Base-by-base conservation (phyloP, 2,888 invertebrate species). In the Brenthis daphne region DNA sequence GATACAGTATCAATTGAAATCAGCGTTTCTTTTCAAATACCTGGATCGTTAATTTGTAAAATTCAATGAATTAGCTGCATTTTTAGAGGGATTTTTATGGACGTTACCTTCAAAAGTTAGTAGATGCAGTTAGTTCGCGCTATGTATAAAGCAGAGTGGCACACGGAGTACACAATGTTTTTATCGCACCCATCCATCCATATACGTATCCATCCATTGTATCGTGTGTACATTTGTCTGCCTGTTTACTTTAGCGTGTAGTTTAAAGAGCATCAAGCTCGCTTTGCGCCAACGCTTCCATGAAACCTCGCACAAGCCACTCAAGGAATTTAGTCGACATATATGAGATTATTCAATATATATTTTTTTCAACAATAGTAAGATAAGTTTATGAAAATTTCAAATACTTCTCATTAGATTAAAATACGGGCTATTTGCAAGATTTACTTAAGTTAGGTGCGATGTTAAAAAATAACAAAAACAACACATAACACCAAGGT, bases 1-100 rank as follows among this genome's bases (percentile, higher is more conserved):
- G 79, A 79, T 82, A 80, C 83, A 76, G 84, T 80, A 80, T 85
- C 86, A 83, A 85, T 86, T 85, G 84, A 83, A 86, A 85, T 83
- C 83, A 77, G 77, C 78, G 74, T 73, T 83, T 82, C 85, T 80
- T 85, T 87, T 87, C 85, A 86, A 79, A 76, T 73, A 74, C 71
- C 69, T 65, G 72, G 72, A 66, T 68, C 50, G 72, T 68, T 73
- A 73, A 73, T 68, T 73, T 72, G 68, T 72, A 57, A 72, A 72
- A 72, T 70, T 64, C 68, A 65, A 73, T 73, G 68, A 70, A 68
- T 73, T 68, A 68, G 68, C 58, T 66, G 64, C 57, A 50, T 66
- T 66, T 72, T 70, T 68, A 64, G 67, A 61, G 65, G 48, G 66
- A 58, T 50, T 64, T 69, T 64, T 60, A 64, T 58, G 65, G 57